Conservation (phyloP, 2,113 vertebrate species). For the Mixornis gularis region DNA sequence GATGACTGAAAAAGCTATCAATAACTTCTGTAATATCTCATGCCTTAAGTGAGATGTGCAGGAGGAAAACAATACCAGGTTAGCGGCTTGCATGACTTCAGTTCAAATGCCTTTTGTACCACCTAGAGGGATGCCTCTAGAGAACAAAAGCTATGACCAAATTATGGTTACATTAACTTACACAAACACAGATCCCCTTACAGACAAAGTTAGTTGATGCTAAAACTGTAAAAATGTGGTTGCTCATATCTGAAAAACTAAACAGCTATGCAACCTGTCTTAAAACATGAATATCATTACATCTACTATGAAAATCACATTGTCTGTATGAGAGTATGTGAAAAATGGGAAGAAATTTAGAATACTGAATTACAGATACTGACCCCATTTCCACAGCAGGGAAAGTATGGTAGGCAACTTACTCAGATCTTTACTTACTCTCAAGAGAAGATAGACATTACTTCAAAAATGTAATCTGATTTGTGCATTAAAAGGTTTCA, state of each 20-base stretch:
- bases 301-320: neutral
- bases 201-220: neutral
- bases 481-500: neutral
- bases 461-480: neutral
- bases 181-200: neutral
- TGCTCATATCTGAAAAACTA: neutral
- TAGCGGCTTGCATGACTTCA: neutral
- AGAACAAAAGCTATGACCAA: neutral
- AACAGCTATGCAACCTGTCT: neutral
- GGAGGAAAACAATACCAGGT: neutral
- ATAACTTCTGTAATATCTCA: neutral
- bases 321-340: neutral
- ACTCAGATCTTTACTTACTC: neutral
- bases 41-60: neutral
- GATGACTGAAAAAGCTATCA: neutral
- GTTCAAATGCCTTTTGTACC: neutral
- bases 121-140: neutral
- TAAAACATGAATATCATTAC: neutral
- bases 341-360: neutral
- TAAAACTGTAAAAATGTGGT: neutral
- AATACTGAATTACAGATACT: neutral
- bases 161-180: neutral
- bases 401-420: neutral
- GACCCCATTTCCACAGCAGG: neutral
- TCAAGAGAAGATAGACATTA: neutral